Evolutionary conservation across 2,888 invertebrate genomes (phyloP), one percentile per base, ranked within the genome.

Genomic region (Anticlea derivata): DNA sequence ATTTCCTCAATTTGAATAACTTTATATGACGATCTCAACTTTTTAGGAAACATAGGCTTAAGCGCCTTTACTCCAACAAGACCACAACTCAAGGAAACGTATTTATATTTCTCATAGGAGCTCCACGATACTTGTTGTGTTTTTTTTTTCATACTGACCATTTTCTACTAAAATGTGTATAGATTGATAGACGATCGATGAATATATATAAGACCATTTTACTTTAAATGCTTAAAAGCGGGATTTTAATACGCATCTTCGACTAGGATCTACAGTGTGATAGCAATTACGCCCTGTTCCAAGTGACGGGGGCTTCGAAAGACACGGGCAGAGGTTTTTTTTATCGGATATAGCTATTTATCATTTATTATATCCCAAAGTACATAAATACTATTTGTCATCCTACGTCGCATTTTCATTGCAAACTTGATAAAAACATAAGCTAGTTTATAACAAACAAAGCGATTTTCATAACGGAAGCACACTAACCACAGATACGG

Each of bases 11-110:
- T 8, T 12, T 26, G 13, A 0, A 8, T n/a, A 7, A 10, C 4
- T 11, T 7, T 4, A 17, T 31, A 24, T 13, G 3, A 17, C 24
- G 31, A 31, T 8, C 6, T 2, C 13, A 1, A 23, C 1, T 24
- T 41, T 6, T 5, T 24, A 31, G 8, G 6, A 31, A 41, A 31
- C 31, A 4, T 13, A 24, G 23, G 31, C 8, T 31, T 41, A 41
- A 83, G 81, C 80, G 68, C 75, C 80, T 78, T 77, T 77, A 53
- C 71, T 65, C 49, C 63, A 43, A 46, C 50, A 43, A 50, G 37
- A 29, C 50, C 31, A 50, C 39, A 44, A 55, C 49, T 38, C 50
- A 24, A 49, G 22, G 38, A 49, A 56, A 49, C 37, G 41, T 52
- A 49, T 52, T 46, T 43, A 44, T 53, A 44, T 48, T 48, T 44